Evolutionary conservation across 2,113 vertebrate species (phyloP).

Genomic region (Tragelaphus strepsiceros): DNA sequence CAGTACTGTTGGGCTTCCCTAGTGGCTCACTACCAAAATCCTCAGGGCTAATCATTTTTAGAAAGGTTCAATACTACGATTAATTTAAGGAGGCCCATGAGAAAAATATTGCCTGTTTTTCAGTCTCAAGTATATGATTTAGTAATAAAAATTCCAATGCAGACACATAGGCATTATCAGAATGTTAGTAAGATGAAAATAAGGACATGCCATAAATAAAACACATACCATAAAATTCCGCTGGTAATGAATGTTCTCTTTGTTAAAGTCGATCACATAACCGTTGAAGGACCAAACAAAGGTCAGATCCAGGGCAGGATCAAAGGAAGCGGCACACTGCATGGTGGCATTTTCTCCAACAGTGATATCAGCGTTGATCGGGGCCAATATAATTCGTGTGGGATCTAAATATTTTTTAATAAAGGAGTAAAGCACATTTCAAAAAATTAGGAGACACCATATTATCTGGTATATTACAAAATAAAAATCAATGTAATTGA

Average conservation of each 20-base stretch:
- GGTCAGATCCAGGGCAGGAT: constrained; percentile 90
- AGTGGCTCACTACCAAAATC: not conserved
- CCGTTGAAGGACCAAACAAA: constrained; percentile 95
- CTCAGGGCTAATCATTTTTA: not conserved
- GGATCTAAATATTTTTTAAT: constrained; percentile 84
- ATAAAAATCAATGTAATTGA: not conserved
- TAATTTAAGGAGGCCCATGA: not conserved
- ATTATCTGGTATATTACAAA: not conserved
- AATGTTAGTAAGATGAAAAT: not conserved
- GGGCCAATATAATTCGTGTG: constrained; percentile 94
- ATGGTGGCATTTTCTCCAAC: constrained; percentile 90
- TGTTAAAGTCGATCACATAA: constrained; percentile 90
- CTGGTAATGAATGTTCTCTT: constrained; percentile 87
- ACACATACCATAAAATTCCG: constrained; percentile 87
- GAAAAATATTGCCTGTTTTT: not conserved
- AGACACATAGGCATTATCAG: not conserved
- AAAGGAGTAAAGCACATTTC: constrained; percentile 49
- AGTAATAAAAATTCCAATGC: not conserved
- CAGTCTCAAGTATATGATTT: not conserved
- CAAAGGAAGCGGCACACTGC: constrained; percentile 93
- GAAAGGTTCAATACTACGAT: not conserved
- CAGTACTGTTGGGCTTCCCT: not conserved
- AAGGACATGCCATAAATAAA: not conserved
- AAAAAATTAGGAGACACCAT: constrained; percentile 12
- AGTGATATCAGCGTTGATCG: constrained; percentile 89